Base-by-base conservation (phyloP, 2,113 vertebrate species). In the Neodontobutis hainanensis region DNA sequence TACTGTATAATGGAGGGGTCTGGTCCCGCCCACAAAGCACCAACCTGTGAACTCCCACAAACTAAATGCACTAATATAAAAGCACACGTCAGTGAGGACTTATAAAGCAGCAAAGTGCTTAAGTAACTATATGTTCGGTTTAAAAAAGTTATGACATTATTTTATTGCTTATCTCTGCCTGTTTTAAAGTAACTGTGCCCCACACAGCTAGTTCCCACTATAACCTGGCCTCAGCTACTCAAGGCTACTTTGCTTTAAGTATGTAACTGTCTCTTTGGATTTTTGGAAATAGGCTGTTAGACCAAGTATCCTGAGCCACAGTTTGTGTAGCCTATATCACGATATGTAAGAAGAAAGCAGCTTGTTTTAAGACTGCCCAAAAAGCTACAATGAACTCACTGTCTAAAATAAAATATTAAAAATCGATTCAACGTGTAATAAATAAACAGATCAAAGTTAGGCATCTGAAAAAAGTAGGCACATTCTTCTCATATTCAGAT, bases 401-500 rank as follows among this genome's bases (percentile, higher is more conserved):
- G 12, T 49, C 47, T 9, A 19, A 50, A 15, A 19, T 50, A 3
- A 50, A 50, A 50, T 46, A 11, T 40, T 6, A 40, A 2, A 40
- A 40, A 40, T 27, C 19, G 3, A 27, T 27, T 27, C 19, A 27
- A 40, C 5, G 38, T 40, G 5, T 40, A 40, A 40, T 40, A 40
- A 40, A 40, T 40, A 52, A 1, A 52, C 27, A 11, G 16, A 3
- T 27, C 3, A 27, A 52, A 34, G 16, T 14, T 32, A 0, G 38
- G 4, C 19, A 11, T 5, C 5, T 11, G 10, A 51, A n/a, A 5
- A 47, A 5, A n/a, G 11, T 11, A 47, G 5, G n/a, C 7, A n/a
- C 52, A 66, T 45, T 61, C 34, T 35, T 2, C 3, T 73, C 32
- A 63, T 65, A 56, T 60, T 66, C 43, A 4, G 40, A 9, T 36